phyloP scores from a whole-genome alignment of 1,140 invertebrate genomes.

The Caenorhabditis brenneri region DNA sequence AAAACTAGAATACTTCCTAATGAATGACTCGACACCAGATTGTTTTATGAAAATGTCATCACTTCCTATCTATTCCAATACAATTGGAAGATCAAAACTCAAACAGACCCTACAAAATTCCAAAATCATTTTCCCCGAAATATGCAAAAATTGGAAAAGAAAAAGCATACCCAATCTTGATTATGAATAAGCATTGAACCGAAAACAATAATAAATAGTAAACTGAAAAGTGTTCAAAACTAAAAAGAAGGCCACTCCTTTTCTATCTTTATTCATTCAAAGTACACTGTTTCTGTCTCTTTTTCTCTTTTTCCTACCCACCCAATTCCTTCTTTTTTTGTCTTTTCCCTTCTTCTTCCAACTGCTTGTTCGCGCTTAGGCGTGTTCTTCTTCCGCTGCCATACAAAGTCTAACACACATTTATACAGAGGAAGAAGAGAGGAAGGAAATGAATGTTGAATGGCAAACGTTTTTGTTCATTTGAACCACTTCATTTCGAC shows the following conservation, averaged over 20 bases:
- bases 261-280: background rate
- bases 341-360: no score
- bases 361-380: constrained; percentile 25
- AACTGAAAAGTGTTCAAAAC: constrained; percentile 28
- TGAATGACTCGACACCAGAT: no score
- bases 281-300: background rate
- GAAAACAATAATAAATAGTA: background rate
- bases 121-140: no score
- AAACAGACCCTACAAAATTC: no score
- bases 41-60: no score
- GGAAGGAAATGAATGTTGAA: background rate
- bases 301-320: background rate
- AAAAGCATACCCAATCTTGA: constrained; percentile 44
- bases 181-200: constrained; percentile 32
- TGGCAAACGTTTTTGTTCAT: background rate
- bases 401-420: constrained; percentile 3
- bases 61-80: no score
- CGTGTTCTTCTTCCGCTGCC: background rate
- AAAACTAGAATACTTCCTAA: no score
- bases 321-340: background rate
- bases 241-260: background rate
- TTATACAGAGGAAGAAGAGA: no score
- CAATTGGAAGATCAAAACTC: no score
- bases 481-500: constrained; percentile 29
- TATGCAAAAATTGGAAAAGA: background rate